Percentiles rank a stretch among this genome's conserved stretches.
phyloP scores from a whole-genome alignment of 1,140 invertebrate genomes.

The Sycobia sp. region DNA sequence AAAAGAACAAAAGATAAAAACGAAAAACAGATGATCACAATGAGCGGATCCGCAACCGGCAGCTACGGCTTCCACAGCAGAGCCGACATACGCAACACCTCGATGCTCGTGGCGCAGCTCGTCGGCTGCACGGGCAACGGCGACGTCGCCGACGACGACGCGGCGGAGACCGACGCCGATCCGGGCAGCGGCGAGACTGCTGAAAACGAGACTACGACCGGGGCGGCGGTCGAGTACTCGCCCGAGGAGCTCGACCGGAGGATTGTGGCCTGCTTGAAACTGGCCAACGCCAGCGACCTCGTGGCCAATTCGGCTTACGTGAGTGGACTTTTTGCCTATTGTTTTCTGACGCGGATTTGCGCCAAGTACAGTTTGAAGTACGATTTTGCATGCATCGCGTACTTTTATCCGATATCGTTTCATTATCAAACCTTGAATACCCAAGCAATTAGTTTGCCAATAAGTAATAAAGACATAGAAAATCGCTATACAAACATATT shows the following conservation, averaged over 20 bases:
- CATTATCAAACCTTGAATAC: too few species aligned
- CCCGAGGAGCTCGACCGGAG: conserved; percentile 18
- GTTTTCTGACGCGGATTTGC: too few species aligned
- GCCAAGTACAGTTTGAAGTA: too few species aligned
- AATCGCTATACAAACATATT: too few species aligned
- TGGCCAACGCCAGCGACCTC: conserved; percentile 3
- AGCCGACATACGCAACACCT: conserved; percentile 27
- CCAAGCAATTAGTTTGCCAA: too few species aligned
- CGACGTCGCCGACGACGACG: conserved; percentile 5
- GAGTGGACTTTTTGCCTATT: background rate
- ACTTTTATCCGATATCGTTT: too few species aligned
- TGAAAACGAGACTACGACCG: background rate
- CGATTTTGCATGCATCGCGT: too few species aligned
- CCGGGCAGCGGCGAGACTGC: conserved; percentile 14
- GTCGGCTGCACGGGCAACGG: conserved; percentile 35
- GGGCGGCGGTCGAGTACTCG: conserved; percentile 1
- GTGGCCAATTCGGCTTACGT: background rate
- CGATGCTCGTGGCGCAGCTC: conserved; percentile 29
- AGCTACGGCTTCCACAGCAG: conserved; percentile 41
- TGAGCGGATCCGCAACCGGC: conserved; percentile 62
- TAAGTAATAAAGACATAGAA: too few species aligned
- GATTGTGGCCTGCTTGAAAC: conserved; percentile 45
- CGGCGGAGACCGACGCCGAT: conserved; percentile 27
- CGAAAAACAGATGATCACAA: conserved; percentile 51
- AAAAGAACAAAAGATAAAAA: too few species aligned